Percentiles rank a stretch among this genome's conserved stretches.
Conservation (phyloP, 1,140 invertebrate genomes). For the Pseudomyrmex sp. region DNA sequence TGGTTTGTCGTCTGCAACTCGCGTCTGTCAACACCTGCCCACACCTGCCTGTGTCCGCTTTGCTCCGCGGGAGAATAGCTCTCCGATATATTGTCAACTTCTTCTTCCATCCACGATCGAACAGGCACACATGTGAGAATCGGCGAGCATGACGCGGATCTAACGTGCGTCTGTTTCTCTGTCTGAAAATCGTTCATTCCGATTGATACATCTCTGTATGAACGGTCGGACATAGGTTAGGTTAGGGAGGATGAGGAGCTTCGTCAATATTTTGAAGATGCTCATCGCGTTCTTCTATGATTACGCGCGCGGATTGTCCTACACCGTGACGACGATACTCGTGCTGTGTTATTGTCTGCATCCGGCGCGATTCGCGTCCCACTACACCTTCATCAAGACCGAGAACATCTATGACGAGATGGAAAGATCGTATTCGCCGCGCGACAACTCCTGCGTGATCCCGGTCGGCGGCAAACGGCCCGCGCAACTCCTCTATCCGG, state of each 20-base stretch:
- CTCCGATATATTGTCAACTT: background rate
- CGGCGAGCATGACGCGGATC: background rate
- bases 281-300: constrained; percentile 74
- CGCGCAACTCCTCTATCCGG: constrained; percentile 79
- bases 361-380: constrained; percentile 82
- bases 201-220: constrained; percentile 29
- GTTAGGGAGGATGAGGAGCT: constrained; percentile 67
- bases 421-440: constrained; percentile 78
- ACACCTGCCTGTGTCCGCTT: background rate
- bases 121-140: background rate
- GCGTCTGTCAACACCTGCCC: background rate
- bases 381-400: constrained; percentile 80
- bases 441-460: constrained; percentile 79
- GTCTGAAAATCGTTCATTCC: background rate
- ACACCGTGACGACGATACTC: constrained; percentile 70
- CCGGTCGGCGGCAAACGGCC: constrained; percentile 57
- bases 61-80: background rate
- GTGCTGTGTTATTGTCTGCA: constrained; percentile 80
- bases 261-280: constrained; percentile 74
- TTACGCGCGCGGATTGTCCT: constrained; percentile 75
- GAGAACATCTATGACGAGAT: constrained; percentile 82
- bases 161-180: background rate
- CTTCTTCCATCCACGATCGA: too few species aligned
- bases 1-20: constrained; percentile 17
- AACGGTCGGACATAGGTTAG: constrained; percentile 55